A percentile compares a stretch with the other conserved stretches of the same genome.
These are phyloP conservation scores for Zeuzera pyrina DNA, from an alignment of 2,888 invertebrate genomes.

Conservation along the genomic window DNA sequence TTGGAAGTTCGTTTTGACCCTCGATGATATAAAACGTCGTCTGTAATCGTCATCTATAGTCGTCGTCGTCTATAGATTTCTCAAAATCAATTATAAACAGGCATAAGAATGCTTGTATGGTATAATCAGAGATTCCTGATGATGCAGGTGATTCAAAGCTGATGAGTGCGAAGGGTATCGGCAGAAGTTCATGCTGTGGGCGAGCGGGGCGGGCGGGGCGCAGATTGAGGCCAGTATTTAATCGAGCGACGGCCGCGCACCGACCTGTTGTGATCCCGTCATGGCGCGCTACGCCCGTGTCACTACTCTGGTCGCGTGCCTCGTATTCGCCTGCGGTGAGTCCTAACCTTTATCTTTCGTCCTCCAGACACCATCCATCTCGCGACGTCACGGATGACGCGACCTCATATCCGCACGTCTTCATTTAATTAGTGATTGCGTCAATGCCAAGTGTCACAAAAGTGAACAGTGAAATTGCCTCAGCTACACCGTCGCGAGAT, in stretches of 20 bases:
- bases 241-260: slow-evolving; percentile 64
- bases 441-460: slow-evolving; percentile 45
- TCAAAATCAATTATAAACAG: too few species aligned
- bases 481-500: slow-evolving; percentile 49
- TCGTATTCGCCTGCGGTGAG: slow-evolving; percentile 72
- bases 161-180: slow-evolving; percentile 62
- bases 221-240: slow-evolving; percentile 73
- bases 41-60: too few species aligned
- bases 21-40: too few species aligned
- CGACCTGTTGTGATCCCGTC: slow-evolving; percentile 75
- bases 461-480: slow-evolving; percentile 64
- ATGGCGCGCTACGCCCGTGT: slow-evolving; percentile 74
- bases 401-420: slow-evolving; percentile 42
- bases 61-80: too few species aligned
- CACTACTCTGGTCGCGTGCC: slow-evolving; percentile 71
- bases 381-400: slow-evolving; percentile 59
- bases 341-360: slow-evolving; percentile 67
- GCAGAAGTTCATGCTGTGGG: slow-evolving; percentile 65
- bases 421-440: slow-evolving; percentile 48
- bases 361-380: slow-evolving; percentile 59
- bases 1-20: too few species aligned
- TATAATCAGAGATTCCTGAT: background rate
- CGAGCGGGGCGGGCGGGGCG: slow-evolving; percentile 69
- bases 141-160: slow-evolving; percentile 51
- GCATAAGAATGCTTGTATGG: too few species aligned